Percentiles rank a stretch among this genome's conserved stretches.
phyloP scores from a whole-genome alignment of 2,797 vertebrate species.

The Crax fasciolata region DNA sequence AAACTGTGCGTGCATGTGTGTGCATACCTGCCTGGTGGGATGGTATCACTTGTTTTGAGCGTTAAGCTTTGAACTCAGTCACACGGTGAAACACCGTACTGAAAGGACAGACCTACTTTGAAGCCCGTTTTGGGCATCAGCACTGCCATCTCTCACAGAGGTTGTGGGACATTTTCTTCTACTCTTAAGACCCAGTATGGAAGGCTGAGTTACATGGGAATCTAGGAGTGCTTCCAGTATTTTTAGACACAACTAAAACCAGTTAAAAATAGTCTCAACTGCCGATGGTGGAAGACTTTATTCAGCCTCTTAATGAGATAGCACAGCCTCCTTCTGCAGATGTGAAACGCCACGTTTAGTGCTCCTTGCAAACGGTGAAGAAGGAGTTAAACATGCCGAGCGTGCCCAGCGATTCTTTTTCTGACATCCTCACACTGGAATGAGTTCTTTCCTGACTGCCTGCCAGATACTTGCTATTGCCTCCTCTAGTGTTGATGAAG shows the following conservation, averaged over 20 bases:
- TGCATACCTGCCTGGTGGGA: background rate
- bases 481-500: background rate
- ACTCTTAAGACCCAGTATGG: background rate
- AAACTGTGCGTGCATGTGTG: background rate
- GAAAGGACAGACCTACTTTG: background rate
- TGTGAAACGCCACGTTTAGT: background rate
- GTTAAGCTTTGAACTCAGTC: background rate
- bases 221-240: background rate
- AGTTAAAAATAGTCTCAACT: background rate
- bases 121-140: background rate
- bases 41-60: background rate
- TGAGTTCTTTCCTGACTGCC: conserved; percentile 1
- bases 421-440: conserved; percentile 4
- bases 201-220: background rate
- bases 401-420: background rate
- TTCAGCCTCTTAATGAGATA: background rate
- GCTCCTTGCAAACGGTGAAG: background rate
- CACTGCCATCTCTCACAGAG: background rate
- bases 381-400: background rate
- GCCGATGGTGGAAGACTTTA: background rate
- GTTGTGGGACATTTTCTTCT: background rate
- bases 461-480: background rate
- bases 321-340: background rate
- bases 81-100: background rate
- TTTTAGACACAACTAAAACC: background rate